Evolutionary conservation across 2,113 vertebrate species (phyloP).

Genomic region (Nesospiza acunhae): DNA sequence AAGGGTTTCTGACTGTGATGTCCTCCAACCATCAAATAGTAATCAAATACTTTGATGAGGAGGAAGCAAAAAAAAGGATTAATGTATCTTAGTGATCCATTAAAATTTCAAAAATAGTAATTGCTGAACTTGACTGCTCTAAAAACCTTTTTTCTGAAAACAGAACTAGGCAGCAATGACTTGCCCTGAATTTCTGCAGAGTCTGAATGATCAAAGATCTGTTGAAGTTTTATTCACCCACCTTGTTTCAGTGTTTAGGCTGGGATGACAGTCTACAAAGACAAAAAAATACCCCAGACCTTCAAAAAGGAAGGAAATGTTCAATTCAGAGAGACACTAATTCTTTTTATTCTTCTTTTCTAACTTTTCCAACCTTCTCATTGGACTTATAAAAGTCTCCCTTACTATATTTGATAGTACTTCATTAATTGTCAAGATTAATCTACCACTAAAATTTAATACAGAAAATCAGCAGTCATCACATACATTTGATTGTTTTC

Average conservation of each 20-base stretch:
- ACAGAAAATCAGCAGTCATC: not conserved
- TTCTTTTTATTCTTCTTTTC: not conserved
- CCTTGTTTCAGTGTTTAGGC: not conserved
- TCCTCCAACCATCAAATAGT: constrained; percentile 32
- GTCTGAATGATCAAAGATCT: not conserved
- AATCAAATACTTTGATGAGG: constrained; percentile 45
- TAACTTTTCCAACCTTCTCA: not conserved
- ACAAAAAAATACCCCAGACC: not conserved
- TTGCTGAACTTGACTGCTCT: constrained; percentile 36
- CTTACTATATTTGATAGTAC: not conserved
- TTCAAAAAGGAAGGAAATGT: not conserved
- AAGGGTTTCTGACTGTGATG: constrained; percentile 10
- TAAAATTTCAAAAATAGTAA: constrained; percentile 47
- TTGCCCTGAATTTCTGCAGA: constrained; percentile 13
- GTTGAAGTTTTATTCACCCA: not conserved
- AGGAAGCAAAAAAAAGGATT: constrained; percentile 19
- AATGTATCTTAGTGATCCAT: not conserved
- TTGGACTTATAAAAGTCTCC: not conserved
- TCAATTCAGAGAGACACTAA: not conserved
- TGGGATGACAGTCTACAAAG: not conserved
- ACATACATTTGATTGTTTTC: not conserved
- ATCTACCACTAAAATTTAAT: not conserved
- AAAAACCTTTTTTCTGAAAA: constrained; percentile 42
- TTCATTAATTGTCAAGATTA: not conserved
- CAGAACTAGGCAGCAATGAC: not conserved